phyloP scores from a whole-genome alignment of 1,140 invertebrate genomes.

The Aporrectodea caliginosa region DNA sequence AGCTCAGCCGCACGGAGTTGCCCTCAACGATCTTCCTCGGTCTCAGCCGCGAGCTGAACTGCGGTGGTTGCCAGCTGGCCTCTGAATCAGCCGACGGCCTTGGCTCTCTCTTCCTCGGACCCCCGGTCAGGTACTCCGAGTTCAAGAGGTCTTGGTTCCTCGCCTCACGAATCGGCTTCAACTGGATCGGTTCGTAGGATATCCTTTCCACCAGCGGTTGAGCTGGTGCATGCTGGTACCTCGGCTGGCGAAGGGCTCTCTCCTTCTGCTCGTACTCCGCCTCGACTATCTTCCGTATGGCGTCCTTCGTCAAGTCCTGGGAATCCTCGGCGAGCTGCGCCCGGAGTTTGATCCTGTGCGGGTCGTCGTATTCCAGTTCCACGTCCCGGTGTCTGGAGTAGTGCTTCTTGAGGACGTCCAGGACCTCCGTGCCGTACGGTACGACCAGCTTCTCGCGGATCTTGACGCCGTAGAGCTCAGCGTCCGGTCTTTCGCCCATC shows the following conservation, averaged over 20 bases:
- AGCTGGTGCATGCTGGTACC: neutral
- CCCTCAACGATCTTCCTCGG: conserved; percentile 75
- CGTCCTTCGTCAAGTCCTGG: neutral
- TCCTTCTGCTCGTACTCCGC: conserved; percentile 11
- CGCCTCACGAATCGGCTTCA: neutral
- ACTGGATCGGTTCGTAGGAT: neutral
- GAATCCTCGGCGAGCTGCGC: neutral
- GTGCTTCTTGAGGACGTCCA: conserved; percentile 2
- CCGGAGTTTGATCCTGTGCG: neutral
- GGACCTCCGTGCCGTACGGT: conserved; percentile 18
- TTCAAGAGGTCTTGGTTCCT: neutral
- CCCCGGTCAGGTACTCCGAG: neutral
- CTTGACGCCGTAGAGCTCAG: conserved; percentile 19
- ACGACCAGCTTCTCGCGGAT: conserved; percentile 14
- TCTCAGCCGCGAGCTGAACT: conserved; percentile 81
- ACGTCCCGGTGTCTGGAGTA: neutral
- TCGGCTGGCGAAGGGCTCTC: neutral
- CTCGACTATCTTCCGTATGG: conserved; percentile 21
- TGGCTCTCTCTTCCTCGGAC: neutral
- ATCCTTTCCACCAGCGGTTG: neutral
- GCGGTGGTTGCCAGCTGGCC: conserved; percentile 61
- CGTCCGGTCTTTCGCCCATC: conserved; percentile 13
- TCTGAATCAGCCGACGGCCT: neutral
- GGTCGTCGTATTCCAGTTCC: neutral
- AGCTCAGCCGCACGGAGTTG: conserved; percentile 25